These are phyloP conservation scores for Nibea albiflora DNA, from an alignment of 2,113 vertebrate genomes.

Conservation along the genomic window DNA sequence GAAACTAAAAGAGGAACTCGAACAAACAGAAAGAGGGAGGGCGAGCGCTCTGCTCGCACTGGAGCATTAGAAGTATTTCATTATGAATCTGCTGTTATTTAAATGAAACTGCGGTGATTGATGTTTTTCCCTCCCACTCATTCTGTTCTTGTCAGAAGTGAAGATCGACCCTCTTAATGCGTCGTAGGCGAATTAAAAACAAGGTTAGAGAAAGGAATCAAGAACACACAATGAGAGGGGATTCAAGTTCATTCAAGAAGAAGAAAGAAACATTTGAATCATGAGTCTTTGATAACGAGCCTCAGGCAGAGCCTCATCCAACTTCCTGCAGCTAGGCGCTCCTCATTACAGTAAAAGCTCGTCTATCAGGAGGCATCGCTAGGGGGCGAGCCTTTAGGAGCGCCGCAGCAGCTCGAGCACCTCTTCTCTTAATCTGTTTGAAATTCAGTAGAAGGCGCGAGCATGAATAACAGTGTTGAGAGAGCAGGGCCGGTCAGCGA, in stretches of 20 bases:
- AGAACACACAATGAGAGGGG: not conserved
- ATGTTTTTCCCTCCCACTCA: constrained; percentile 23
- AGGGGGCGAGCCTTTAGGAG: constrained; percentile 47
- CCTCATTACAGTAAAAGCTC: constrained; percentile 27
- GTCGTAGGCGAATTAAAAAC: not conserved
- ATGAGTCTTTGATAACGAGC: constrained; percentile 40
- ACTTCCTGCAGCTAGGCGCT: constrained; percentile 4
- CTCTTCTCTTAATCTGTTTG: not conserved
- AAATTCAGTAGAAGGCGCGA: not conserved
- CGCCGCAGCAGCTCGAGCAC: fast-evolving
- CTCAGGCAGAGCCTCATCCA: constrained; percentile 38
- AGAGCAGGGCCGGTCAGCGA: not conserved
- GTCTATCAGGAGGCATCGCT: constrained; percentile 38
- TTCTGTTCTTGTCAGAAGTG: constrained; percentile 3
- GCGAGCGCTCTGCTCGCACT: too few species aligned
- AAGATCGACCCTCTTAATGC: not conserved
- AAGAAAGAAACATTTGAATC: constrained; percentile 13
- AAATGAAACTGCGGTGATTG: not conserved
- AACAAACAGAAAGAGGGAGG: constrained; percentile 4
- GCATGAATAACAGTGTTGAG: not conserved
- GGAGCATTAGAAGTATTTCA: not conserved
- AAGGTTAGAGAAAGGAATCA: not conserved
- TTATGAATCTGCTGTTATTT: not conserved
- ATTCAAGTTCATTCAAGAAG: constrained; percentile 33
- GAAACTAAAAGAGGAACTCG: not conserved